Base-by-base conservation (phyloP, 2,113 vertebrate genomes). In the Cyprinus carpio region DNA sequence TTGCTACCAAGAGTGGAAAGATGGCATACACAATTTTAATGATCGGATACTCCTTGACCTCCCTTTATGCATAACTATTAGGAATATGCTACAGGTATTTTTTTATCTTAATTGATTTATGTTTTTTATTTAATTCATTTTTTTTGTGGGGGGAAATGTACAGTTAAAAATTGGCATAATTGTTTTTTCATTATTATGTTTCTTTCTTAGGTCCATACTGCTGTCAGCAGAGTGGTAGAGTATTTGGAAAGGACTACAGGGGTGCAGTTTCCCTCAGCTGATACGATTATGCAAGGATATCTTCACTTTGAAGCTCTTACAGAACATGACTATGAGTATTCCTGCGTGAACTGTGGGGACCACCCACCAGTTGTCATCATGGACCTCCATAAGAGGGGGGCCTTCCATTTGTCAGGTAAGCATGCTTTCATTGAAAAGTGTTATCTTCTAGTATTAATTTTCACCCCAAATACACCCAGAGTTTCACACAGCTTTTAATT, bases 21-120 rank as follows among this genome's bases (percentile, higher is more conserved):
- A 72, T 31, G 81, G 43, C 27, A 4, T 83, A 29, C 81, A 83
- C 81, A 83, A 83, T 54, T 83, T 72, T 51, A 72, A 81, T 67
- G 60, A 67, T 4, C 20, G 11, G 4, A 34, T 78, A 56, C 16
- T 78, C 13, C 75, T 78, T 78, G 23, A 46, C 6, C 51, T 78
- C 56, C 7, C 76, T 78, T 58, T 60, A 58, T 78, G 75, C n/a
- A 0, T 78, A 78, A 23, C 51, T 10, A 54, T 78, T 27, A 56
- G 75, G 9, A 78, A 78, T 7, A 54, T 58, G 51, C 46, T 78
- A 56, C 75, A 78, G 75, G 75, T 78, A 78, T n/a, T 51, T 51
- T 76, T 49, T 49, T 2, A 49, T 49, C 43, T 49, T 49, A 49
- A 49, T 49, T 49, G 11, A 49, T 13, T 11, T 49, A 49, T 49